Conservation (phyloP, 2,113 vertebrate species). For the Mobula birostris region DNA sequence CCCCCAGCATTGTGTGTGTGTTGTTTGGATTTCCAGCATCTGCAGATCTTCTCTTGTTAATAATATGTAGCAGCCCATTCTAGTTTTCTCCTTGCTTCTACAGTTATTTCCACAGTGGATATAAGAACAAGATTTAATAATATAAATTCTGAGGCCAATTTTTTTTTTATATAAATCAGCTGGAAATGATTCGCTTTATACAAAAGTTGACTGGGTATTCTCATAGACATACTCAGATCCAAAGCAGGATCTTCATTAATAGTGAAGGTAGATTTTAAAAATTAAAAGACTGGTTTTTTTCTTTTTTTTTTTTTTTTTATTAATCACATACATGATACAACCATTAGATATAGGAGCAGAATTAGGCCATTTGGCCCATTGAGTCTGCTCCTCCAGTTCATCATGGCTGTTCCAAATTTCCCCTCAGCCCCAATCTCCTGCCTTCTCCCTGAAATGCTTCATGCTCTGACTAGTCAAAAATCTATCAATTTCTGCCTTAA, state of each 20-base stretch:
- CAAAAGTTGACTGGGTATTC: background rate
- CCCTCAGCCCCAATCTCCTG: no score
- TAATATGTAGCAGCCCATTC: background rate
- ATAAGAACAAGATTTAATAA: background rate
- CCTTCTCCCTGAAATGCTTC: no score
- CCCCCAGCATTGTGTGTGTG: no score
- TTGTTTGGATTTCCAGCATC: no score
- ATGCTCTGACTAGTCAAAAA: no score
- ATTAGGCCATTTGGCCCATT: no score
- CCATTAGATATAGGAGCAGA: no score
- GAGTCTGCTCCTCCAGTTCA: no score
- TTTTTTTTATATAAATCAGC: background rate
- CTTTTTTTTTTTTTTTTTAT: background rate
- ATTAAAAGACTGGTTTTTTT: background rate
- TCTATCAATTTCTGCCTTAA: no score
- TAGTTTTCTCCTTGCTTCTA: background rate
- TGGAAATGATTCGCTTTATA: background rate
- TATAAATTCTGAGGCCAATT: background rate
- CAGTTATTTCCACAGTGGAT: background rate
- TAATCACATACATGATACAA: background rate
- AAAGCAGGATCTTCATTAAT: background rate
- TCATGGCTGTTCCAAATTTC: no score
- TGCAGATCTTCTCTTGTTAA: no score
- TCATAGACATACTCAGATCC: background rate
- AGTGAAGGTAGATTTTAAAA: background rate